A percentile compares a stretch with the other conserved stretches of the same genome.
Conservation (phyloP, 2,797 vertebrate genomes). For the Anisognathus igniventris region DNA sequence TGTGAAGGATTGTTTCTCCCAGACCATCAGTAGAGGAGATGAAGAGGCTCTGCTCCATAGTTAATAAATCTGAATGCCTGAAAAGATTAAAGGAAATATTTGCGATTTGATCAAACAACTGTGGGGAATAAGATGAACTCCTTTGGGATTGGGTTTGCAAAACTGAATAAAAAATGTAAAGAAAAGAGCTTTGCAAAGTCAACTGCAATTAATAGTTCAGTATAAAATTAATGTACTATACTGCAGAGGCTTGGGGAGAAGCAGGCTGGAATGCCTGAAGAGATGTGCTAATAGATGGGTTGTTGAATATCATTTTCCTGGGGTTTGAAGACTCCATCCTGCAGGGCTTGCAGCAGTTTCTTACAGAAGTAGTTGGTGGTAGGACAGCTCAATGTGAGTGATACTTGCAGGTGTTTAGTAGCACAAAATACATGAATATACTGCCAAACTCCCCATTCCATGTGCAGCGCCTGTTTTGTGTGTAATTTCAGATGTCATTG, state of each 20-base stretch:
- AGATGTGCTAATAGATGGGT: not conserved
- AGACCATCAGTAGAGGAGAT: not conserved
- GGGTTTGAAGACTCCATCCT: not conserved
- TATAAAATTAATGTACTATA: not conserved
- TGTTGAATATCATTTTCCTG: not conserved
- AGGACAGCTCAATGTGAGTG: not conserved
- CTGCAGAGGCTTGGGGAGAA: not conserved
- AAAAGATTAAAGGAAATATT: slow-evolving; percentile 59
- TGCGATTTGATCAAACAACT: slow-evolving; percentile 52
- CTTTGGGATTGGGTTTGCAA: not conserved
- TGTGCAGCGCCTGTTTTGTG: rapidly evolving
- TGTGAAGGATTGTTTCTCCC: not conserved
- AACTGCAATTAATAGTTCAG: slow-evolving; percentile 48
- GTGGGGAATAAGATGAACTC: slow-evolving; percentile 34
- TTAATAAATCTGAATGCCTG: slow-evolving; percentile 8
- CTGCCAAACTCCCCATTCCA: not conserved
- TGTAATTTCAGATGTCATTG: not conserved
- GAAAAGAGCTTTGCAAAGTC: slow-evolving; percentile 53
- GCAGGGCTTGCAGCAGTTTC: not conserved
- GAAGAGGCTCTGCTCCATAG: not conserved
- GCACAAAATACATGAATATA: not conserved
- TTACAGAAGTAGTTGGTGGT: not conserved
- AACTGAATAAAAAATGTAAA: slow-evolving; percentile 30
- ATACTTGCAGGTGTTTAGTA: not conserved
- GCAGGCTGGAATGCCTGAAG: not conserved